These are phyloP conservation scores for Nephotettix cincticeps DNA, from an alignment of 1,140 invertebrate species.

Conservation along the genomic window DNA sequence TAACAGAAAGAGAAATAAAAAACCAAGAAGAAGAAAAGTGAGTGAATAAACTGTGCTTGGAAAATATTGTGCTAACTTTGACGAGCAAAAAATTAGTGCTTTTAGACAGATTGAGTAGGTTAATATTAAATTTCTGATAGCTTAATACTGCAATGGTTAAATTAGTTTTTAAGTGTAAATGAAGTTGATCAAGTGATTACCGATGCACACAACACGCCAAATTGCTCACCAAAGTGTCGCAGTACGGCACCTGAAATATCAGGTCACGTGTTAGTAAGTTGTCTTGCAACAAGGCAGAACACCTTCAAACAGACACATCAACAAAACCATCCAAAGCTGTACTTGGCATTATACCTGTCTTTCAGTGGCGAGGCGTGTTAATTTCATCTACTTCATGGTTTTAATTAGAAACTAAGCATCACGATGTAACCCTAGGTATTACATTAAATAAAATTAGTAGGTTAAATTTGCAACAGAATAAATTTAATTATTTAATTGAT, in stretches of 20 bases:
- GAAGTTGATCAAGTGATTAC: conserved; percentile 54
- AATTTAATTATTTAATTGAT: too few relatives aligned
- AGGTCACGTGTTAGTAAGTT: conserved; percentile 49
- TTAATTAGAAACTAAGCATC: too few relatives aligned
- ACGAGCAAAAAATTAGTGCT: conserved; percentile 14
- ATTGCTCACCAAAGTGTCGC: conserved; percentile 88
- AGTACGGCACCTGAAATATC: conserved; percentile 73
- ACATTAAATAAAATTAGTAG: too few relatives aligned
- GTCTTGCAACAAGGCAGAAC: conserved; percentile 50
- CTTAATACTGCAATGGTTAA: conserved; percentile 17
- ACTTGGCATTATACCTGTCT: too few relatives aligned
- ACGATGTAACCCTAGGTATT: too few relatives aligned
- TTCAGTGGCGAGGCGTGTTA: too few relatives aligned
- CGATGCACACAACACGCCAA: conserved; percentile 88
- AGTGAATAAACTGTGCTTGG: conserved; percentile 10
- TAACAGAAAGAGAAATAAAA: too few relatives aligned
- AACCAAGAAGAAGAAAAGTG: background rate
- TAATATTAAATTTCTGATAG: conserved; percentile 3
- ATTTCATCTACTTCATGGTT: too few relatives aligned
- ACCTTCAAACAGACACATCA: too few relatives aligned
- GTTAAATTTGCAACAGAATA: too few relatives aligned
- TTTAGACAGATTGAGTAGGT: conserved; percentile 4
- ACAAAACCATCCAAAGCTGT: too few relatives aligned
- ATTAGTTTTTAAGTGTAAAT: conserved; percentile 19
- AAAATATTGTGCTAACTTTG: background rate